Evolutionary conservation across 2,113 vertebrate species (phyloP), one percentile per base, ranked within the genome.

Genomic region (Prochilodus magdalenae): DNA sequence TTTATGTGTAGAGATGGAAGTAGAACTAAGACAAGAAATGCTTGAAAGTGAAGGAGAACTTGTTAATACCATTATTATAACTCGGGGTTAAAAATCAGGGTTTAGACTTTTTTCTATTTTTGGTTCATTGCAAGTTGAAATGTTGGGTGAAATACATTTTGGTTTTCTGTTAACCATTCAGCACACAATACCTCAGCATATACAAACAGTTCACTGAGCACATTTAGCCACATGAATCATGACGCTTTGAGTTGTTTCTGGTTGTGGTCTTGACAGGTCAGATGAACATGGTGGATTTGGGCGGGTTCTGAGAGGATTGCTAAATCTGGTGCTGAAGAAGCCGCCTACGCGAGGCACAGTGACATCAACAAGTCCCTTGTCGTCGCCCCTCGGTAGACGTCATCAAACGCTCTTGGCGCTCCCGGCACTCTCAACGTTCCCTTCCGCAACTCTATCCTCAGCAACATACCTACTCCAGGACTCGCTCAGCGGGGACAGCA

Each of bases 401-500:
- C 83, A 99, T 99, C 57, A n/a, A 96, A 96, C 0, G 96, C 98
- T 0, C 94, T 99, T 90, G n/a, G n/a, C 95, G 98, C 6, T 92
- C 96, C 69, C 94, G 93, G 1, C 97, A 98, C 91, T 90, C 95
- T 13, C 97, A n/a, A 99, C 0, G 94, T 99, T 78, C 98, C 98
- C 14, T 99, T 99, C 91, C 95, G 97, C 62, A 99, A 99, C 93
- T 99, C 98, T 1, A 98, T 98, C 60, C 96, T 99, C 86, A n/a
- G n/a, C n/a, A n/a, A 99, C 98, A 22, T 99, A 99, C 94, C 94
- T 99, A 78, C 96, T 99, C 75, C 98, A 98, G 89, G 97, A 99
- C 94, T 98, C 97, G 0, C 95, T 99, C 81, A 97, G 92, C 0
- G 96, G 98, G 0, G 98, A 99, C 91, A 98, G 97, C 95, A n/a